A percentile compares a stretch with the other conserved stretches of the same genome.
Conservation (phyloP, 2,888 invertebrate genomes). For the Molorchus minor region DNA sequence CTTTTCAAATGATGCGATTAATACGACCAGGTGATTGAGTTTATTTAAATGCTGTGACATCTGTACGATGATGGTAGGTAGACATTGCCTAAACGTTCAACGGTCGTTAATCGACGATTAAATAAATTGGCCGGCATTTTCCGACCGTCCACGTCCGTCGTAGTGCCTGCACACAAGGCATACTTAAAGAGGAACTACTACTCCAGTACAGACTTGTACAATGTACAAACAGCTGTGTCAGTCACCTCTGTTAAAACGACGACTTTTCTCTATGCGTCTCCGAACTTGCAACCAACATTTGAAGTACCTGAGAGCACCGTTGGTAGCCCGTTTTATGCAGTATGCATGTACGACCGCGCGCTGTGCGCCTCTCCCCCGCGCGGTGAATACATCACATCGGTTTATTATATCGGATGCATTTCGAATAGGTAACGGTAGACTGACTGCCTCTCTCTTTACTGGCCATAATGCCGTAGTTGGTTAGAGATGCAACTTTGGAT, state of each 20-base stretch:
- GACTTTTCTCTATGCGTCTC: too few relatives aligned
- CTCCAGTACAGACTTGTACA: conserved; percentile 31
- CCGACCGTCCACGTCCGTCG: too few relatives aligned
- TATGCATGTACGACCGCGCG: conserved; percentile 19
- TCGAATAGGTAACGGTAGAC: conserved; percentile 40
- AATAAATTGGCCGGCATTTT: too few relatives aligned
- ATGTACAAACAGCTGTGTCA: conserved; percentile 51
- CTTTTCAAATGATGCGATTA: too few relatives aligned
- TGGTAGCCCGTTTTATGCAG: conserved; percentile 30
- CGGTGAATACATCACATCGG: conserved; percentile 33
- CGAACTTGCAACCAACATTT: conserved; percentile 27
- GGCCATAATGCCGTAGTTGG: conserved; percentile 10
- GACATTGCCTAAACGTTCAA: too few relatives aligned
- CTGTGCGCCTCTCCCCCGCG: conserved; percentile 7
- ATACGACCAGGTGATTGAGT: too few relatives aligned
- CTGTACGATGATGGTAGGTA: too few relatives aligned
- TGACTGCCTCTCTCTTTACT: conserved; percentile 23
- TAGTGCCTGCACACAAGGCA: too few relatives aligned
- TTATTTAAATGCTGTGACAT: too few relatives aligned
- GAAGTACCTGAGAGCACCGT: conserved; percentile 20
- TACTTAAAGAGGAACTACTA: conserved; percentile 48
- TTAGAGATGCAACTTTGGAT: conserved; percentile 18
- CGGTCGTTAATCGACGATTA: too few relatives aligned
- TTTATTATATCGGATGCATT: conserved; percentile 41
- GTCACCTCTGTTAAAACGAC: too few relatives aligned